A percentile compares a stretch with the other conserved stretches of the same genome.
Conservation (phyloP, 1,140 invertebrate genomes). For the Laodelphax striatellus region DNA sequence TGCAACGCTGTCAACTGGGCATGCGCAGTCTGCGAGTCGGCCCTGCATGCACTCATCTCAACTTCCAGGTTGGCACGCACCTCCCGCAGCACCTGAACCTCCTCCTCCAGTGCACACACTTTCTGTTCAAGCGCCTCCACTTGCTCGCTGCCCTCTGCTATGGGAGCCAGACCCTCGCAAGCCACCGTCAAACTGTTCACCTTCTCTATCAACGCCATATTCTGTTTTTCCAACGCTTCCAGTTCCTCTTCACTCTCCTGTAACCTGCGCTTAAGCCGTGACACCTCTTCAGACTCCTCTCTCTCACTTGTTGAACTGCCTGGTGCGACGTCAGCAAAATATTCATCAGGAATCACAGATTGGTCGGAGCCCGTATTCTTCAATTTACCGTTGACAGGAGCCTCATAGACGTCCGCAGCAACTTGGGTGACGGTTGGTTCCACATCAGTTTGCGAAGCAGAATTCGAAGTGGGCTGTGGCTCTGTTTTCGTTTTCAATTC, state of each 20-base stretch:
- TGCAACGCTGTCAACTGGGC: conserved; percentile 3
- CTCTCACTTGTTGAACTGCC: no score
- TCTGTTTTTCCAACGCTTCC: conserved; percentile 16
- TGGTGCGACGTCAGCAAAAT: no score
- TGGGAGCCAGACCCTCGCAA: conserved; percentile 10
- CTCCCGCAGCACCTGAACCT: conserved; percentile 9
- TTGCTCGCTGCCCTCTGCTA: conserved; percentile 13
- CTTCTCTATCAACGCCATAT: conserved; percentile 7
- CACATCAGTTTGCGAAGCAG: no score
- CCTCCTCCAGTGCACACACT: conserved; percentile 1
- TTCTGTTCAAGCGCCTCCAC: conserved; percentile 12
- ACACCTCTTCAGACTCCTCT: no score
- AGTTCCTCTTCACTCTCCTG: conserved; percentile 16
- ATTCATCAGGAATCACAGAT: no score
- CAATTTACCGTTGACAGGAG: no score
- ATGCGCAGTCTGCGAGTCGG: conserved; percentile 3
- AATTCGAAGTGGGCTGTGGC: no score
- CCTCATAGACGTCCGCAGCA: no score
- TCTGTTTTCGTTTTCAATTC: no score
- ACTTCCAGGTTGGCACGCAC: conserved; percentile 16
- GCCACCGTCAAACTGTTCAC: conserved; percentile 11
- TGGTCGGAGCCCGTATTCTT: no score
- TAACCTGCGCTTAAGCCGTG: conserved; percentile 1
- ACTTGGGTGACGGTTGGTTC: no score
- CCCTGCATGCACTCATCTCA: conserved; percentile 6